Base-by-base conservation (phyloP, 2,797 vertebrate species). In the Sebastiscus albofasciatus region DNA sequence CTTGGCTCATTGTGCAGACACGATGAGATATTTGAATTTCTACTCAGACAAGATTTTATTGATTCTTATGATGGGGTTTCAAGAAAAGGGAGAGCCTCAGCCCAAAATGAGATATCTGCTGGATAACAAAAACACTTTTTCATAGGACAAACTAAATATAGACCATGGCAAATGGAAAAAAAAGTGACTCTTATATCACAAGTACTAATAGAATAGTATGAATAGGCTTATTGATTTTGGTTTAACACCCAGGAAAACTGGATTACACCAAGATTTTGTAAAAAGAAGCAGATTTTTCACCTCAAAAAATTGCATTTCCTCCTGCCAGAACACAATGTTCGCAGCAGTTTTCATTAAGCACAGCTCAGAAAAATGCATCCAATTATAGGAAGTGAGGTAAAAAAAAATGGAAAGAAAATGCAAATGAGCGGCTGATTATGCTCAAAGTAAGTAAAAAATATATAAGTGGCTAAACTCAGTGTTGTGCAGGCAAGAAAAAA, bases 1-100 rank as follows among this genome's bases (percentile, higher is more conserved):
- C 64, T 59, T 52, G 10, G 67, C 81, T 83, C 29, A 31, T n/a
- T 75, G 26, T 33, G 27, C 42, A 80, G 34, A 68, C 61, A 54
- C 20, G 49, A 8, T 22, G 62, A 68, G 11, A 60, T 49, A 66
- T 72, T 52, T 73, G 29, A 70, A 66, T 69, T 76, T 73, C 14
- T 62, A 16, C 49, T 75, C 36, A 5, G 67, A 42, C 60, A 24
- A 70, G n/a, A 72, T 64, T 56, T 75, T 70, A 75, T 79, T 42
- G 66, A 65, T 54, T 72, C 18, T 36, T 55, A 24, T 34, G 24
- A 56, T 56, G 46, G 68, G 12, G 39, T 42, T 67, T 73, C 4
- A 67, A 36, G 26, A 61, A 12, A 11, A 14, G 16, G 8, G 16
- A 62, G 55, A 20, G 22, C 34, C 33, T 18, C 20, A 27, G 2